Conservation (phyloP, 2,888 invertebrate genomes). For the Empis stercorea region DNA sequence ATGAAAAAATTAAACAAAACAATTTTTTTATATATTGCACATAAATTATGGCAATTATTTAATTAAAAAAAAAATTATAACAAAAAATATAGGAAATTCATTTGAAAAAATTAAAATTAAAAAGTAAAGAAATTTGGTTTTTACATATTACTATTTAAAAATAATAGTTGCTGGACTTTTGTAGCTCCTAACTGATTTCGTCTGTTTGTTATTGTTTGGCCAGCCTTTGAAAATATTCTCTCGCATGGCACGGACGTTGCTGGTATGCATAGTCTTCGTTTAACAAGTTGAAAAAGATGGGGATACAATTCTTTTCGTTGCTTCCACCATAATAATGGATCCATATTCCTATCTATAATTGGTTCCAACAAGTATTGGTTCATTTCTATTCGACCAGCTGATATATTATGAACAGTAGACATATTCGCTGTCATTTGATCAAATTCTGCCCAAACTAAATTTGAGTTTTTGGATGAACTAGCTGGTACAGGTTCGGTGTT, state of each 20-base stretch:
- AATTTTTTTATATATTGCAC: no score
- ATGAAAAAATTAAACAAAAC: no score
- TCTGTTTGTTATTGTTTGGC: neutral
- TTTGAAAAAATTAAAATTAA: no score
- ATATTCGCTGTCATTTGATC: neutral
- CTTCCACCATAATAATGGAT: neutral
- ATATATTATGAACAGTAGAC: neutral
- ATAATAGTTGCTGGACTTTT: neutral
- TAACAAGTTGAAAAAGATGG: neutral
- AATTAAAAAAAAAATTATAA: no score
- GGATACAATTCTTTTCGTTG: neutral
- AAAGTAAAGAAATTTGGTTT: no score
- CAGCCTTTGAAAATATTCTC: neutral
- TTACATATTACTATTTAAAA: neutral
- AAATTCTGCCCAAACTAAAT: neutral
- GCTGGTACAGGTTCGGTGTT: neutral
- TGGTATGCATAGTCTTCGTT: neutral
- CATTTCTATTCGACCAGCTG: neutral
- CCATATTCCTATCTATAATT: neutral
- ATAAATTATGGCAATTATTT: no score
- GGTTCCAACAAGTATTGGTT: neutral
- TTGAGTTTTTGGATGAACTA: neutral
- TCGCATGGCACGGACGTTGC: slow-evolving; percentile 1
- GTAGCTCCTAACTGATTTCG: neutral
- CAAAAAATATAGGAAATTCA: no score